Percentiles rank a stretch among this genome's conserved stretches.
Evolutionary conservation across 2,888 invertebrate genomes (phyloP).

Genomic region (Pollenia griseotomentosa): DNA sequence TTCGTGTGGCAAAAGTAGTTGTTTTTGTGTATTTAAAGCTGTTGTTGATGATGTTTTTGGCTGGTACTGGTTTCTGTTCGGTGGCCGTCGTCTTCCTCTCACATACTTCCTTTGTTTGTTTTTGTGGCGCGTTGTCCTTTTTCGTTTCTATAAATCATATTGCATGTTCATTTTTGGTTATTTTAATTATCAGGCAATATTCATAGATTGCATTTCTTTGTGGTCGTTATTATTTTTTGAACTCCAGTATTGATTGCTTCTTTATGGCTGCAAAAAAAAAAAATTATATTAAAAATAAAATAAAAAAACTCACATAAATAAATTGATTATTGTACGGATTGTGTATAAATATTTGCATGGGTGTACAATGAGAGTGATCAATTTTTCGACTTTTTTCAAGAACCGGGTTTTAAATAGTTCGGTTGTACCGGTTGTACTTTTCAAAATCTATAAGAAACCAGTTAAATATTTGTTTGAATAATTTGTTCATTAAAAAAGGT

Average conservation of each 20-base stretch:
- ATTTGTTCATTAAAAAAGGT: no score
- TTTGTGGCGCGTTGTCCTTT: conserved; percentile 48
- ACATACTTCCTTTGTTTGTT: conserved; percentile 45
- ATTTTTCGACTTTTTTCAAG: no score
- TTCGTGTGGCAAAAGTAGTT: not conserved
- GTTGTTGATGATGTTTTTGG: conserved; percentile 34
- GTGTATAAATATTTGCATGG: not conserved
- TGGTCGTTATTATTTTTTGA: conserved; percentile 44
- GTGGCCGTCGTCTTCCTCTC: conserved; percentile 23
- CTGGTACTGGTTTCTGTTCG: conserved; percentile 34
- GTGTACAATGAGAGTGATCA: conserved; percentile 15
- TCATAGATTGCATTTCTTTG: conserved; percentile 67
- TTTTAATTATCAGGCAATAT: conserved; percentile 71
- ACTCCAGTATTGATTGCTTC: conserved; percentile 49
- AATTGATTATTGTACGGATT: not conserved
- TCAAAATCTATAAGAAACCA: no score
- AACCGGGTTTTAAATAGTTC: no score
- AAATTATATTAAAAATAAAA: conserved; percentile 4
- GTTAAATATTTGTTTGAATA: no score
- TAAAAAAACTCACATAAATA: conserved; percentile 25
- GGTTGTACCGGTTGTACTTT: no score
- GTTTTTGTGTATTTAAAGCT: conserved; percentile 24
- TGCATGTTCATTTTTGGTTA: conserved; percentile 65
- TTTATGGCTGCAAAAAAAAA: conserved; percentile 57
- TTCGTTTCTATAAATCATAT: conserved; percentile 66